Base-by-base conservation (phyloP, 2,113 vertebrate species). In the Myrmecophaga tridactyla region DNA sequence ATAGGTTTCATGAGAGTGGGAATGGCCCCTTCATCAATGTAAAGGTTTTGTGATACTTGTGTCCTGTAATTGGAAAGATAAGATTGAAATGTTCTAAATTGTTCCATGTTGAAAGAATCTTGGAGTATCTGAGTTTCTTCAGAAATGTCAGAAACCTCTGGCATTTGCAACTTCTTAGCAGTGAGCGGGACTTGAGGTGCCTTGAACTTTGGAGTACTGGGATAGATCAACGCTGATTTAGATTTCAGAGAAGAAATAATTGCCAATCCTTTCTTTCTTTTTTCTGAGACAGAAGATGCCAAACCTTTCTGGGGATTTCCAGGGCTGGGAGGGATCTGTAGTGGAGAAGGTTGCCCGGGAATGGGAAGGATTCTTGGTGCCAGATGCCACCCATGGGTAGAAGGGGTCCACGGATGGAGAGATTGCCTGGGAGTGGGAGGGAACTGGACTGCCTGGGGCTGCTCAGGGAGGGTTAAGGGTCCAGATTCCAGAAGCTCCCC, bases 181-280 rank as follows among this genome's bases (percentile, higher is more conserved):
- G 41, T 72, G 17, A 89, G 89, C 80, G 86, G 80, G 51, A 15
- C 62, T 89, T 67, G 76, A 82, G 25, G 2, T 84, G 72, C 51
- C 60, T 93, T 75, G 25, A 94, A 90, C 84, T 48, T 65, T 87
- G 81, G 53, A 77, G 51, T 43, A 78, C 51, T 72, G 70, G 87
- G 92, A 27, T 80, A 70, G 56, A 14, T 46, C 14, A 89, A 65
- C 62, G 15, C 70, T 72, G 70, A n/a, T 89, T 86, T 84, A 69
- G 82, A 65, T 78, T 94, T 89, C 85, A 84, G 65, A 92, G 90
- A 80, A 88, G 93, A 90, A 89, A 94, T 56, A 83, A 80, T 31
- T 95, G 39, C 27, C 31, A 58, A 7, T 83, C 25, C 85, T 81
- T 72, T n/a, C 76, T 94, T 86, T 41, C 58, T 91, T 96, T 84